phyloP scores from a whole-genome alignment of 2,888 invertebrate genomes.

The Sipha maydis region DNA sequence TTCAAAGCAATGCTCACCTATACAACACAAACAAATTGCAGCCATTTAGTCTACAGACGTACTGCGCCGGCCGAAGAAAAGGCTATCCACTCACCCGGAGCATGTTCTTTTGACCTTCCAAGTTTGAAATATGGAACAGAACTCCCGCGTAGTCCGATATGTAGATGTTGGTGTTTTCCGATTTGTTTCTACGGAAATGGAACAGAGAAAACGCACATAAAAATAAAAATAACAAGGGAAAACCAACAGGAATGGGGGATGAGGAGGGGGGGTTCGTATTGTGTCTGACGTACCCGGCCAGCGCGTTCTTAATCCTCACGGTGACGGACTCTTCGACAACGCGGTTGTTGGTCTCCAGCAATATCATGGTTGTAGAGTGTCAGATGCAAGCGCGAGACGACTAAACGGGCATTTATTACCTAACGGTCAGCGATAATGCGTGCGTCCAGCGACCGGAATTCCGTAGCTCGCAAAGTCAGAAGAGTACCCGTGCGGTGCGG shows the following conservation, averaged over 20 bases:
- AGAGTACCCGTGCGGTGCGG: too few species aligned
- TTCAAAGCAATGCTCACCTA: constrained; percentile 98
- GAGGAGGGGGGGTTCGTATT: too few species aligned
- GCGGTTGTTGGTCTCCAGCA: constrained; percentile 98
- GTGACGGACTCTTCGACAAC: constrained; percentile 97
- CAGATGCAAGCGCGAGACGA: neutral
- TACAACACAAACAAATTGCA: constrained; percentile 66
- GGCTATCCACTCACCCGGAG: constrained; percentile 80
- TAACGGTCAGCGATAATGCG: neutral
- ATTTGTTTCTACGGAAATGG: constrained; percentile 80
- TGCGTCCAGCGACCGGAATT: neutral
- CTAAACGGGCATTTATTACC: constrained; percentile 41
- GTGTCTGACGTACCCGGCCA: constrained; percentile 84
- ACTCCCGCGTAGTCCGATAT: constrained; percentile 99
- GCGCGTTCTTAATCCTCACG: constrained; percentile 94
- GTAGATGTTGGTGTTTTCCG: constrained; percentile 92
- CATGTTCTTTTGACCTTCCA: constrained; percentile 96
- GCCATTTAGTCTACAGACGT: neutral
- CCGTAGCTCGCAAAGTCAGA: neutral
- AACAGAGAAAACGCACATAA: neutral
- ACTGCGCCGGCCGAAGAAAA: neutral
- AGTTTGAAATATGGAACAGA: constrained; percentile 96
- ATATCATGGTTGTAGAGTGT: constrained; percentile 76
- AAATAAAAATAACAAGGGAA: neutral
- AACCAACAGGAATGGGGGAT: neutral